Evolutionary conservation across 2,797 vertebrate genomes (phyloP).

Genomic region (Cryptoprocta ferox): DNA sequence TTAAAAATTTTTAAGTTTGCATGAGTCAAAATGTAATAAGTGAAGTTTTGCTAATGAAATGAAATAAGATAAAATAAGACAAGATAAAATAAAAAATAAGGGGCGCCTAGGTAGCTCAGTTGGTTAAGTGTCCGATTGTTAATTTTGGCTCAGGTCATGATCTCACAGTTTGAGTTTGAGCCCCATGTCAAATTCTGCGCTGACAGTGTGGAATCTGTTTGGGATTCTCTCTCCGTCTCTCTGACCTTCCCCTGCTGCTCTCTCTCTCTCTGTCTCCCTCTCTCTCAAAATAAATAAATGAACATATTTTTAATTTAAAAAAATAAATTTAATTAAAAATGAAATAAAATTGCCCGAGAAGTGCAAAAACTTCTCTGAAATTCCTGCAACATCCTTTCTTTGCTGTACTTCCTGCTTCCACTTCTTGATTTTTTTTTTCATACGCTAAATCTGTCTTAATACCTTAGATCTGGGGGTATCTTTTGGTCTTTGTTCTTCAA

Average conservation of each 20-base stretch:
- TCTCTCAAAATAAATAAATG: too few relatives aligned
- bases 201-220: too few relatives aligned
- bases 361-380: not conserved
- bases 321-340: not conserved
- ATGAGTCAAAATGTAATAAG: conserved; percentile 34
- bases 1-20: conserved; percentile 11
- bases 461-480: not conserved
- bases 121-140: too few relatives aligned
- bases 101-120: too few relatives aligned
- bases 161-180: too few relatives aligned
- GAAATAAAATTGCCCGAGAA: not conserved
- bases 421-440: not conserved
- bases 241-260: too few relatives aligned
- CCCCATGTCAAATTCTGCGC: too few relatives aligned
- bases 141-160: too few relatives aligned
- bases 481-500: conserved; percentile 3
- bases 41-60: not conserved
- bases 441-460: not conserved
- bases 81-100: not conserved
- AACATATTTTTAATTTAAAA: too few relatives aligned
- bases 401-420: not conserved
- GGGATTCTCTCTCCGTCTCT: too few relatives aligned
- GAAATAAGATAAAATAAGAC: too few relatives aligned
- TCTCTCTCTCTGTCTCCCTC: too few relatives aligned
- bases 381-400: not conserved